A percentile compares a stretch with the other conserved stretches of the same genome.
Evolutionary conservation across 2,797 vertebrate species (phyloP).

Genomic region (Rhincodon typus): DNA sequence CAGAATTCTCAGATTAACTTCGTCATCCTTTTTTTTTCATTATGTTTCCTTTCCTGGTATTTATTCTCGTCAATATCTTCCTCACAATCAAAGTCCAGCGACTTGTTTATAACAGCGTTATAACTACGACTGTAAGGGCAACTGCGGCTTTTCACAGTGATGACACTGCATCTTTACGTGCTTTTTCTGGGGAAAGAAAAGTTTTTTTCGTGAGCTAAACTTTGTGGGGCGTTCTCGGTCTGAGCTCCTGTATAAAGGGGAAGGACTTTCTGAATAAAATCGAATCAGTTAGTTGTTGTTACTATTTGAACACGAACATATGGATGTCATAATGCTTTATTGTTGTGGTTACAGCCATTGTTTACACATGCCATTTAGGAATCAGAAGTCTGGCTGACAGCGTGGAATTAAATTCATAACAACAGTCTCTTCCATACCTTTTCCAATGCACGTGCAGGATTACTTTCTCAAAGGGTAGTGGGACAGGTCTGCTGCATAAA

Average conservation of each 20-base stretch:
- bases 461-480: not conserved
- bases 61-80: not conserved
- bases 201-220: not conserved
- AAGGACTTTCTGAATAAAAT: not conserved
- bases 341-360: conserved; percentile 34
- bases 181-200: not conserved
- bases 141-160: not conserved
- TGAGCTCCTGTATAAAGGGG: too few relatives aligned
- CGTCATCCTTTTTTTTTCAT: not conserved
- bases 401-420: conserved; percentile 28
- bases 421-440: not conserved
- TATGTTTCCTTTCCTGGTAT: not conserved
- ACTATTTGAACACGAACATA: not conserved
- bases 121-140: not conserved
- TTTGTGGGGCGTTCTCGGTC: not conserved
- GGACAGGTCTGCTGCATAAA: not conserved
- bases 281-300: not conserved
- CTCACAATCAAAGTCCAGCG: not conserved
- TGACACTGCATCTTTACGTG: too few relatives aligned
- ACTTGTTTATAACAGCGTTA: not conserved
- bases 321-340: conserved; percentile 10
- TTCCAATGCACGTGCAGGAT: not conserved
- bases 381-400: conserved; percentile 19
- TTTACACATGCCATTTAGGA: conserved; percentile 32
- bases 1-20: too few relatives aligned